Percentiles rank a stretch among this genome's conserved stretches.
Evolutionary conservation across 1,140 invertebrate genomes (phyloP).

Genomic region (Amphibalanus amphitrite): DNA sequence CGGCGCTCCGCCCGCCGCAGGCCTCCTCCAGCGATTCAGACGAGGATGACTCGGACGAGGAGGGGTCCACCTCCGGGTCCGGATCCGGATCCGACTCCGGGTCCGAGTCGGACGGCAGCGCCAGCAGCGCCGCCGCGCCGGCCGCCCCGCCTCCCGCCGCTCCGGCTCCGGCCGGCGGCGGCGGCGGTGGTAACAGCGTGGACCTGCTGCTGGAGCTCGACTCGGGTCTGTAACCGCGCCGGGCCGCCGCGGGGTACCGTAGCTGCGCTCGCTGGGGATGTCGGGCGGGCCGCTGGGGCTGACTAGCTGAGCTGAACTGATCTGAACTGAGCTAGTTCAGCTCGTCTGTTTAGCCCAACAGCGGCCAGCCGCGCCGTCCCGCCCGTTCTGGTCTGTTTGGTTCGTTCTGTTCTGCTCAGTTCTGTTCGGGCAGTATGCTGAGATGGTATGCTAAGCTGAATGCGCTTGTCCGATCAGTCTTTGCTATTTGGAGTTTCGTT

Average conservation of each 20-base stretch:
- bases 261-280: not conserved
- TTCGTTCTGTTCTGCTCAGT: too few relatives aligned
- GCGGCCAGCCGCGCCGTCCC: too few relatives aligned
- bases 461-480: too few relatives aligned
- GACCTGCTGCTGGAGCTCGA: slow-evolving; percentile 70
- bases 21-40: slow-evolving; percentile 20
- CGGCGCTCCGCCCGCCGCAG: not conserved
- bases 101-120: slow-evolving; percentile 12
- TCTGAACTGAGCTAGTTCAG: too few relatives aligned
- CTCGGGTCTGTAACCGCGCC: slow-evolving; percentile 10
- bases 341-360: too few relatives aligned
- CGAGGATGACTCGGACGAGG: slow-evolving; percentile 20
- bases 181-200: slow-evolving; percentile 43
- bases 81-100: slow-evolving; percentile 11
- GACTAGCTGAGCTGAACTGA: too few relatives aligned
- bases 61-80: slow-evolving; percentile 10
- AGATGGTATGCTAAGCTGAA: too few relatives aligned
- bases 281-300: too few relatives aligned
- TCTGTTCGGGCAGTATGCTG: too few relatives aligned
- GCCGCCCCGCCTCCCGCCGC: too few relatives aligned
- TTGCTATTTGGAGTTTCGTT: too few relatives aligned
- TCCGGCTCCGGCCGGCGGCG: slow-evolving; percentile 18
- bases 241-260: not conserved
- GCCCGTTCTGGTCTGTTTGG: too few relatives aligned
- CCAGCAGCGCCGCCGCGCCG: slow-evolving; percentile 5